Evolutionary conservation across 2,113 vertebrate genomes (phyloP).

Genomic region (Fregata magnificens): DNA sequence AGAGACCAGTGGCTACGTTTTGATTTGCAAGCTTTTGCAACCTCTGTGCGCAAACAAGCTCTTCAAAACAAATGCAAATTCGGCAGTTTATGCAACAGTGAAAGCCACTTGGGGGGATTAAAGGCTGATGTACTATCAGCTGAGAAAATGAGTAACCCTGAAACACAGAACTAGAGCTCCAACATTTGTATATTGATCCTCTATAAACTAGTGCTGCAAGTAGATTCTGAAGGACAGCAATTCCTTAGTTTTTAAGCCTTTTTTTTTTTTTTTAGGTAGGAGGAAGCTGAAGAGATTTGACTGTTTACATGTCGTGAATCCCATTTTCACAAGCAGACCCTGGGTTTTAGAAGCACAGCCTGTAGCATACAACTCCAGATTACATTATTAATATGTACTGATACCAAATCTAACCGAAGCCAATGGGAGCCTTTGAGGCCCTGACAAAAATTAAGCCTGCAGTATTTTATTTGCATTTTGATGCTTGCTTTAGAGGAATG

Average conservation of each 20-base stretch:
- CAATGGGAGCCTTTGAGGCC: neutral
- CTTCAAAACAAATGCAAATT: constrained; percentile 64
- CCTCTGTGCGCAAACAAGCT: constrained; percentile 6
- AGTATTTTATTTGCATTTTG: neutral
- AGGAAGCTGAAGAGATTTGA: neutral
- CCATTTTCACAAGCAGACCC: neutral
- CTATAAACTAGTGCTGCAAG: neutral
- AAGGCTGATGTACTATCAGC: constrained; percentile 57
- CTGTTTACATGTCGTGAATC: neutral
- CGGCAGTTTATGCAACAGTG: constrained; percentile 40
- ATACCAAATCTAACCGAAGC: neutral
- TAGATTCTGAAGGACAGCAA: constrained; percentile 9
- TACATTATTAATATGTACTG: neutral
- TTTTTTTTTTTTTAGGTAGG: neutral
- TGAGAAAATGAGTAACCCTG: constrained; percentile 51
- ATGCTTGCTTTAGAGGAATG: neutral
- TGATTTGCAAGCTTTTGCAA: constrained; percentile 36
- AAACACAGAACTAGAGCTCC: constrained; percentile 20
- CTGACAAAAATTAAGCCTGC: neutral
- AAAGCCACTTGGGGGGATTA: constrained; percentile 57
- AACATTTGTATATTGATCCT: constrained; percentile 44
- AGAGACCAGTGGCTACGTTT: constrained; percentile 28
- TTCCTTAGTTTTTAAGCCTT: neutral
- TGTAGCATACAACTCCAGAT: neutral
- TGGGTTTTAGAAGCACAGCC: neutral